phyloP scores from a whole-genome alignment of 2,797 vertebrate genomes.

The Trachurus trachurus region DNA sequence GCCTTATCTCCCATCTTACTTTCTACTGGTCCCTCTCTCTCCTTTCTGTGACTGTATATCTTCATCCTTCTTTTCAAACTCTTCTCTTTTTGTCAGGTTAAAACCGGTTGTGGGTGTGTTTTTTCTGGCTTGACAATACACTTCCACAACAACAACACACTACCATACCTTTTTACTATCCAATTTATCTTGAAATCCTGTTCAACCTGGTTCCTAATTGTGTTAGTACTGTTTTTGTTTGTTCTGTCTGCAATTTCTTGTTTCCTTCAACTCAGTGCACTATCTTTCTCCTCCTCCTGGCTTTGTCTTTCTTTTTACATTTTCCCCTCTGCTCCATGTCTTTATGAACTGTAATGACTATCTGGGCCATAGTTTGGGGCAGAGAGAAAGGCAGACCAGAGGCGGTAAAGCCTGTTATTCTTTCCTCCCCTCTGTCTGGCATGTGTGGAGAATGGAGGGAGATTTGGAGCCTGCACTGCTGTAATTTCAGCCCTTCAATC shows the following conservation, averaged over 20 bases:
- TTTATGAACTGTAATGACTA: slow-evolving; percentile 70
- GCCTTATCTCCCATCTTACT: slow-evolving; percentile 31
- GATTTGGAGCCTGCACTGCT: slow-evolving; percentile 66
- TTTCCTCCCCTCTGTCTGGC: slow-evolving; percentile 79
- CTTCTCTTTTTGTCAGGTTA: slow-evolving; percentile 10
- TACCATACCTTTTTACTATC: not conserved
- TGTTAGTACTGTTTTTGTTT: slow-evolving; percentile 9
- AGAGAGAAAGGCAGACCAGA: slow-evolving; percentile 50
- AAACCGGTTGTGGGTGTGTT: not conserved
- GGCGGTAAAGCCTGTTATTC: slow-evolving; percentile 74
- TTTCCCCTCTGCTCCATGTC: slow-evolving; percentile 32
- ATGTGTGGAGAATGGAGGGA: slow-evolving; percentile 77
- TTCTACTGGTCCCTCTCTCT: slow-evolving; percentile 22
- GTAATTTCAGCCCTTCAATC: slow-evolving; percentile 73
- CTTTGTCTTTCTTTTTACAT: slow-evolving; percentile 42
- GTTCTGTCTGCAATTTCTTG: slow-evolving; percentile 19
- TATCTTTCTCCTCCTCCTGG: slow-evolving; percentile 32
- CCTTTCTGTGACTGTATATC: slow-evolving; percentile 1
- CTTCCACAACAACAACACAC: not conserved
- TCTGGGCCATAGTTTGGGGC: slow-evolving; percentile 53
- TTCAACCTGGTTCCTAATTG: slow-evolving; percentile 33
- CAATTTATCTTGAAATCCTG: slow-evolving; percentile 12
- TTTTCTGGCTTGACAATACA: not conserved
- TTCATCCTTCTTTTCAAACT: not conserved
- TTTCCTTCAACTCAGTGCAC: slow-evolving; percentile 23